Evolutionary conservation across 2,888 invertebrate genomes (phyloP).

Genomic region (Pogonocherus hispidulus): DNA sequence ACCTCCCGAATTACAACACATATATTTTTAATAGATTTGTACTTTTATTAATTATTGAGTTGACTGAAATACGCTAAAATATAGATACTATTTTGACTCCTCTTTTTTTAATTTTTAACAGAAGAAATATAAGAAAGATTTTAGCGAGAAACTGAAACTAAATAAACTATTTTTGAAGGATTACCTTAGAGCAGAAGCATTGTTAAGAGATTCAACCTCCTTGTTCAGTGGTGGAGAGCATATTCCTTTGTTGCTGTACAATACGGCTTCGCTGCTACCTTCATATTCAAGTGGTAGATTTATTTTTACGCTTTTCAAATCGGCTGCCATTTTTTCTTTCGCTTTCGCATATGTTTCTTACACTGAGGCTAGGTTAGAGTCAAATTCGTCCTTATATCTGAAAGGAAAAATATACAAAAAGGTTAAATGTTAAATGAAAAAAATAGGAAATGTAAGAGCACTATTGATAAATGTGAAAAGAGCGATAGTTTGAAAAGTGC

Average conservation of each 20-base stretch:
- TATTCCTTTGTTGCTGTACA: slow-evolving; percentile 53
- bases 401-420: slow-evolving; percentile 8
- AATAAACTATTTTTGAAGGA: slow-evolving; percentile 46
- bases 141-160: too few species aligned
- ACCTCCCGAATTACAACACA: too few species aligned
- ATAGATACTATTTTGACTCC: too few species aligned
- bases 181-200: slow-evolving; percentile 75
- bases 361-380: slow-evolving; percentile 1
- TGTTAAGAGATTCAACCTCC: slow-evolving; percentile 75
- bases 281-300: slow-evolving; percentile 68
- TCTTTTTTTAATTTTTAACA: too few species aligned
- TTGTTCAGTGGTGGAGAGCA: slow-evolving; percentile 66
- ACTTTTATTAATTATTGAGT: too few species aligned
- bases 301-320: slow-evolving; percentile 70
- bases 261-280: slow-evolving; percentile 54
- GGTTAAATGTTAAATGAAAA: too few species aligned
- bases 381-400: slow-evolving; percentile 23
- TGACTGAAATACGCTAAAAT: too few species aligned
- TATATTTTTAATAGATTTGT: too few species aligned
- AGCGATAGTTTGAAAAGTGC: too few species aligned
- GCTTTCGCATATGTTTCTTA: slow-evolving; percentile 42
- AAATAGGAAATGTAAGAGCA: too few species aligned
- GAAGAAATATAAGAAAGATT: too few species aligned
- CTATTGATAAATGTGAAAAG: too few species aligned
- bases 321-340: slow-evolving; percentile 52